Base-by-base conservation (phyloP, 2,888 invertebrate species). In the Epiblema foenella region DNA sequence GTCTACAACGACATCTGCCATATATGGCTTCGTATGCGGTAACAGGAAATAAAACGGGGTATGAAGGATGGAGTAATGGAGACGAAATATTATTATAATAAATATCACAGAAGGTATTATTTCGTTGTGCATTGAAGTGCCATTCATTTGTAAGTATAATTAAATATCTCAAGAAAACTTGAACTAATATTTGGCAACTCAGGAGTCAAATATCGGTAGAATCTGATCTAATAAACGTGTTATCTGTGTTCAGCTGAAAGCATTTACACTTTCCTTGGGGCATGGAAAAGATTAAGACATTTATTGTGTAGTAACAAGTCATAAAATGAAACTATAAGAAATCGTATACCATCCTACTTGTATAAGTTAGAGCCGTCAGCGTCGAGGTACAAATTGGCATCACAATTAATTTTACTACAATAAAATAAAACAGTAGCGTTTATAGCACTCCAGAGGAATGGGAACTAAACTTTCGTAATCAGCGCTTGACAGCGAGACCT, bases 401-500 rank as follows among this genome's bases (percentile, higher is more conserved):
- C 33, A 54, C 52, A 65, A 64, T 70, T 46, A 70, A 65, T 59
- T 59, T 70, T 59, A 59, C 20, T 65, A 59, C 52, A 33, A 46
- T 54, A 70, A 70, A 69, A 65, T 59, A 66, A 70, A 66, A 59
- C 42, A 67, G 59, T 39, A 66, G 39, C 63, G 57, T 70, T 70
- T 66, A 66, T 66, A 46, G 65, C 58, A 52, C 70, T 66, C 54
- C 17, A 37, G 46, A 42, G 59, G 17, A 66, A 70, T 46, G 59
- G 65, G 58, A 33, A 58, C 64, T 69, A 69, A 69, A 70, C 52
- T 70, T 52, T 54, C 52, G 59, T 65, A n/a, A 59, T 70, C 58
- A 70, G 42, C 58, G 52, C 52, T 64, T 70, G 69, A 70, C 64
- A 70, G 52, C 59, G 42, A 57, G 42, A 65, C 65, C 65, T 70